Evolutionary conservation across 2,888 invertebrate genomes (phyloP).

Genomic region (Drosophila stalkeri): DNA sequence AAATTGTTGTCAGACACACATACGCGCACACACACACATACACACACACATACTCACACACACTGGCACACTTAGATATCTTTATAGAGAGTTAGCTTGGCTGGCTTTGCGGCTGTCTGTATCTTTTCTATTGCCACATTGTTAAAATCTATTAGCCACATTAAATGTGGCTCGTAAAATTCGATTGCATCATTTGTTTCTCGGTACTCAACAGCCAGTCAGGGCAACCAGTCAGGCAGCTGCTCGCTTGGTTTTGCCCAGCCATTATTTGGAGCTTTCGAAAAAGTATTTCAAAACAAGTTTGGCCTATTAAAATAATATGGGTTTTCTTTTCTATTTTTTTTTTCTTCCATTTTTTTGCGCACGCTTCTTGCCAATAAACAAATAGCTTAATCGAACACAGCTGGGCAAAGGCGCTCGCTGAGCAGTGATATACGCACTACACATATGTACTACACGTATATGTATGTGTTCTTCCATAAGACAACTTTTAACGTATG

Average conservation of each 20-base stretch:
- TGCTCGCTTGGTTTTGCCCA: constrained; percentile 8
- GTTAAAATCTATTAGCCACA: constrained; percentile 81
- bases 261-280: constrained; percentile 51
- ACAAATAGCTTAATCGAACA: constrained; percentile 75
- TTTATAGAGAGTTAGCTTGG: constrained; percentile 32
- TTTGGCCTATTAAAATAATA: constrained; percentile 69
- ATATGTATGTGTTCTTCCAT: neutral
- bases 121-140: constrained; percentile 81
- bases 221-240: constrained; percentile 3
- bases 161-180: constrained; percentile 82
- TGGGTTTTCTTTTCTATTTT: constrained; percentile 31
- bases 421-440: constrained; percentile 2
- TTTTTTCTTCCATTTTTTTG: neutral
- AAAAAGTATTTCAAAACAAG: constrained; percentile 78
- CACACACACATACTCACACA: neutral
- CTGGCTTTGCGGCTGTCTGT: constrained; percentile 69
- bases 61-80: constrained; percentile 20
- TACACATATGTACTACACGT: neutral
- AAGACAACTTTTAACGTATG: constrained; percentile 1
- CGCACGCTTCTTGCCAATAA: constrained; percentile 57
- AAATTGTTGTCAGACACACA: constrained; percentile 72
- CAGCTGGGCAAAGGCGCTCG: constrained; percentile 9
- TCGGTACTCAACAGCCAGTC: constrained; percentile 53
- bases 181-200: constrained; percentile 81
- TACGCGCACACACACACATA: constrained; percentile 25